Percentiles rank a stretch among this genome's conserved stretches.
Conservation (phyloP, 2,113 vertebrate genomes). For the Pseudorasbora parva region DNA sequence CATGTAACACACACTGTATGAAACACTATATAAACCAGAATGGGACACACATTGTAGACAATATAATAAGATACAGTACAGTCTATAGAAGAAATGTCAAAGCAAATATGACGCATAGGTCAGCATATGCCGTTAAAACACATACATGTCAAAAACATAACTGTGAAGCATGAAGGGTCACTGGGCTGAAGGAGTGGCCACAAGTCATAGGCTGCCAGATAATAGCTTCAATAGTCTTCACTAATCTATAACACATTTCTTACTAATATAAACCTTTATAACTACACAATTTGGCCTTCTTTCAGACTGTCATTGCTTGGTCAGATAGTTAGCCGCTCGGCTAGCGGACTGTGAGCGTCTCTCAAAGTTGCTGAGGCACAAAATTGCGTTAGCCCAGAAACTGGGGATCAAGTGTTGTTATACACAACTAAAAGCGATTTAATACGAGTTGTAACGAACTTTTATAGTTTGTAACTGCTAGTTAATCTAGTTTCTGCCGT, state of each 20-base stretch:
- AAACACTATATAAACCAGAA: background rate
- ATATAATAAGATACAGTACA: background rate
- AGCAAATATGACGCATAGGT: background rate
- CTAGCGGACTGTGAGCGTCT: slow-evolving; percentile 3
- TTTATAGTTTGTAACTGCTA: background rate
- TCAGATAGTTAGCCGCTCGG: slow-evolving; percentile 27
- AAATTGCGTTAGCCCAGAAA: background rate
- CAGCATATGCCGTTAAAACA: background rate
- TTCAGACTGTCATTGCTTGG: slow-evolving; percentile 2
- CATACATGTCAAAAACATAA: background rate
- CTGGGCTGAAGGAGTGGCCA: background rate
- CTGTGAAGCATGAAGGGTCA: background rate
- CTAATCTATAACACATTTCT: background rate
- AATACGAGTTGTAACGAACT: background rate
- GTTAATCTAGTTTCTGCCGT: slow-evolving; percentile 12
- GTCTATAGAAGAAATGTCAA: background rate
- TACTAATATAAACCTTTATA: background rate
- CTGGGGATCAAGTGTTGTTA: background rate
- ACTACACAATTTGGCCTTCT: background rate
- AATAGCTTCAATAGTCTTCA: background rate
- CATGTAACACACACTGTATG: background rate
- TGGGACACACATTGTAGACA: background rate
- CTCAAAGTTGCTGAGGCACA: slow-evolving; percentile 20
- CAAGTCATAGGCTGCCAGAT: background rate
- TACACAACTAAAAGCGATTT: background rate